phyloP scores from a whole-genome alignment of 2,888 invertebrate genomes.

The Dendrolimus houi region DNA sequence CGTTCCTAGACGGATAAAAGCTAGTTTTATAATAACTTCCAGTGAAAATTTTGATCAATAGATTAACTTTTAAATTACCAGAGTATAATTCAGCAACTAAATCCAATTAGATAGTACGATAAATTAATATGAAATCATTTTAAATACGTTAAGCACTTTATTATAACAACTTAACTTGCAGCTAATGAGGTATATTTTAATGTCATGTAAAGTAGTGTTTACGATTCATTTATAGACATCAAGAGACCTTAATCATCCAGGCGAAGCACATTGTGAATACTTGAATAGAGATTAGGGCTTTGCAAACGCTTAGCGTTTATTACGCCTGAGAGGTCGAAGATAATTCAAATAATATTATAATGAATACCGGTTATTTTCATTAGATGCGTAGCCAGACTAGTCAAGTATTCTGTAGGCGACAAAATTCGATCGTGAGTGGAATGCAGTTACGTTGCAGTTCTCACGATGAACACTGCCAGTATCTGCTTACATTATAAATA shows the following conservation, averaged over 20 bases:
- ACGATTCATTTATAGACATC: slow-evolving; percentile 2
- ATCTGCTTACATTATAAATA: slow-evolving; percentile 6
- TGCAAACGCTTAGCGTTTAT: slow-evolving; percentile 7
- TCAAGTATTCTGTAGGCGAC: slow-evolving; percentile 12
- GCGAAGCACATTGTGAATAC: slow-evolving; percentile 14
- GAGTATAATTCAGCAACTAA: no score
- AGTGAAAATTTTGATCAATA: no score
- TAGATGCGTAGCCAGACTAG: slow-evolving; percentile 3
- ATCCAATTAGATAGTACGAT: no score
- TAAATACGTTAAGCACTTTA: no score
- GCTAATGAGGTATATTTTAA: no score
- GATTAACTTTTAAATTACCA: no score
- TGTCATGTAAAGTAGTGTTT: no score
- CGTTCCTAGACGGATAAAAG: no score
- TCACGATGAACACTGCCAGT: slow-evolving; percentile 7
- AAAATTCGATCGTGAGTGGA: slow-evolving; percentile 13
- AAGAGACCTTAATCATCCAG: slow-evolving; percentile 22
- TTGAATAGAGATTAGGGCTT: slow-evolving; percentile 12
- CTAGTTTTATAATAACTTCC: no score
- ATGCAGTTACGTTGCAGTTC: slow-evolving; percentile 18
- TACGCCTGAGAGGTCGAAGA: slow-evolving; percentile 16
- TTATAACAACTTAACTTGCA: no score
- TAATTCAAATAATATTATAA: slow-evolving; percentile 15
- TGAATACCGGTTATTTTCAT: slow-evolving; percentile 10
- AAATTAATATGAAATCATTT: no score